Conservation (phyloP, 1,140 invertebrate genomes). For the Arctopsyche grandis region DNA sequence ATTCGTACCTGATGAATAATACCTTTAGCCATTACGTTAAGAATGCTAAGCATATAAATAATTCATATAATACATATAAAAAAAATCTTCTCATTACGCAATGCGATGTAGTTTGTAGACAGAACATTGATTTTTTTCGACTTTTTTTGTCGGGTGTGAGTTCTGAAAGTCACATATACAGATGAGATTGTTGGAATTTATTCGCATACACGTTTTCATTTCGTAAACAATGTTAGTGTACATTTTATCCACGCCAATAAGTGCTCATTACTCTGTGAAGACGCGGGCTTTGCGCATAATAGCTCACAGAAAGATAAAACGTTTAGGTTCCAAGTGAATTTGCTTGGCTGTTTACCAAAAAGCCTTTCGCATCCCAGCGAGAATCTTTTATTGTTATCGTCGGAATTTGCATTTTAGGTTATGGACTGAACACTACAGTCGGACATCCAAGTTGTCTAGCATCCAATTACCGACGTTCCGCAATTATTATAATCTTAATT, state of each 20-base stretch:
- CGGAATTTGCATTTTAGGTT: slow-evolving; percentile 6
- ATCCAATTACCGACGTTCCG: background rate
- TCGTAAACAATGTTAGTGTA: background rate
- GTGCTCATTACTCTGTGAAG: background rate
- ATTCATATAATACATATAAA: too few species aligned
- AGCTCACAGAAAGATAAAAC: slow-evolving; percentile 15
- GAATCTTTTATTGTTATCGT: slow-evolving; percentile 20
- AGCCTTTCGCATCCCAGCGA: background rate
- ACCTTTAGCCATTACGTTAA: too few species aligned
- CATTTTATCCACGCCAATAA: background rate
- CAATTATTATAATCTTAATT: background rate
- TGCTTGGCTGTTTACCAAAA: slow-evolving; percentile 12
- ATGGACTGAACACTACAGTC: background rate
- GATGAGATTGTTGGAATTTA: too few species aligned
- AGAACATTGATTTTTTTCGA: too few species aligned
- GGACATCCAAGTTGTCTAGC: background rate
- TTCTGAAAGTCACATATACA: too few species aligned
- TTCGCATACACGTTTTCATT: too few species aligned
- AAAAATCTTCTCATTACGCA: too few species aligned
- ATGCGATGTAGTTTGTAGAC: too few species aligned
- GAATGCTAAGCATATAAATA: too few species aligned
- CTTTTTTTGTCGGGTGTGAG: too few species aligned
- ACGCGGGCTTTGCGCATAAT: slow-evolving; percentile 2
- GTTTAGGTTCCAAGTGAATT: background rate
- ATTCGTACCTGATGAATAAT: too few species aligned